phyloP scores from a whole-genome alignment of 2,888 invertebrate species.

The Mythimna loreyi region DNA sequence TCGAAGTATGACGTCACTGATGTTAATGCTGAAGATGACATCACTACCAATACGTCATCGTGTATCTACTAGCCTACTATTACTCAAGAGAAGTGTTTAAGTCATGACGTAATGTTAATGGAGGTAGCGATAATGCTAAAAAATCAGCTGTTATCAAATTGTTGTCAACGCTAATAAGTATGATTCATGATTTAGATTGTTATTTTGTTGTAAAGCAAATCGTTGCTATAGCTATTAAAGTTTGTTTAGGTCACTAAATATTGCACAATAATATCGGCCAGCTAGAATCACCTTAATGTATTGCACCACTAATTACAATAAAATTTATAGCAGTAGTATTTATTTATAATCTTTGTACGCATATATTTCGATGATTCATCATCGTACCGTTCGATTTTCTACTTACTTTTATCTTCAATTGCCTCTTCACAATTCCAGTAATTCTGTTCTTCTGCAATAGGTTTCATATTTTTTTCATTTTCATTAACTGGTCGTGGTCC shows the following conservation, averaged over 20 bases:
- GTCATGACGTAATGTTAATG: not conserved
- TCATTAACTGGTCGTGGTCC: conserved; percentile 16
- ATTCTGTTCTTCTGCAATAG: not conserved
- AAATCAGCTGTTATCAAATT: not conserved
- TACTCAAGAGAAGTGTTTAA: not conserved
- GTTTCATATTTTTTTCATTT: not conserved
- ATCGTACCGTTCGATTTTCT: not conserved
- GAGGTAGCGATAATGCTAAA: not conserved
- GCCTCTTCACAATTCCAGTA: not conserved
- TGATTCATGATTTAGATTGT: not conserved
- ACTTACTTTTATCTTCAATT: conserved; percentile 25
- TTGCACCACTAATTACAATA: not conserved
- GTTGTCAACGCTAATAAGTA: not conserved
- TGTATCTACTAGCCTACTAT: not conserved
- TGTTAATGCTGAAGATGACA: not conserved
- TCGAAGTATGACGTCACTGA: not conserved
- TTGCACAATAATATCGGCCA: too few species aligned
- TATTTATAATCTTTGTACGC: not conserved
- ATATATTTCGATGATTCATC: not conserved
- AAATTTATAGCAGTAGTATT: not conserved
- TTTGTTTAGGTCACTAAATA: not conserved
- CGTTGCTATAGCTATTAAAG: too few species aligned
- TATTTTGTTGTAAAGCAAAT: not conserved
- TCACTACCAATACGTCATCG: not conserved
- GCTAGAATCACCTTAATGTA: not conserved